Base-by-base conservation (phyloP, 2,888 invertebrate genomes). In the Drosophila paranaensis region DNA sequence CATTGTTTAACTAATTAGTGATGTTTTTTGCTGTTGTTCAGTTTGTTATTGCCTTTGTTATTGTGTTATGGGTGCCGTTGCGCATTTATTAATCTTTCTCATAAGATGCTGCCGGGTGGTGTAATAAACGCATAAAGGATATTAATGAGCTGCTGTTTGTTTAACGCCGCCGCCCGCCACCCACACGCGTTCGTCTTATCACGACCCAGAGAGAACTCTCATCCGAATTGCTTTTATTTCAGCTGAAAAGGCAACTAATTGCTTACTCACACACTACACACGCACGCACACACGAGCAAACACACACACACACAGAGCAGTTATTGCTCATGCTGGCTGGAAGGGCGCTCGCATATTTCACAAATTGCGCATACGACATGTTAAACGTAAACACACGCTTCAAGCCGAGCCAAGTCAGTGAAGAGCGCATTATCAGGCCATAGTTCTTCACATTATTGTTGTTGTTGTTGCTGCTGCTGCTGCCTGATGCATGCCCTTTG, bases 351-450 rank as follows among this genome's bases (percentile, higher is more conserved):
- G 56, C 82, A 88, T 88, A 86, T 82, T 82, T 86, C 88, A 88
- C 82, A 88, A 88, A 88, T 88, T 86, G 83, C 88, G 81, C 83
- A 86, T 86, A 86, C 88, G 86, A 82, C 88, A 88, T 83, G 86
- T 78, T 82, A 77, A 86, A 78, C 81, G 83, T 62, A 57, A 74
- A 66, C 72, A 76, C 70, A 66, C 71, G 60, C 64, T 61, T 46
- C 37, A 60, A 77, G 74, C 64, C 53, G 64, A 63, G 65, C 5
- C 60, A 70, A 75, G 82, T 74, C 77, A 68, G 68, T 69, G 67
- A 72, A 72, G 70, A 69, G 77, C 88, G 77, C 88, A 85, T 85
- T 86, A 86, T 81, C 85, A 81, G 77, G 62, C 74, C 67, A 77
- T 79, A 74, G 77, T 81, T 79, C 50, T 53, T 45, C 20, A 20